Base-by-base conservation (phyloP, 2,797 vertebrate genomes). In the Sebastes elongatus region DNA sequence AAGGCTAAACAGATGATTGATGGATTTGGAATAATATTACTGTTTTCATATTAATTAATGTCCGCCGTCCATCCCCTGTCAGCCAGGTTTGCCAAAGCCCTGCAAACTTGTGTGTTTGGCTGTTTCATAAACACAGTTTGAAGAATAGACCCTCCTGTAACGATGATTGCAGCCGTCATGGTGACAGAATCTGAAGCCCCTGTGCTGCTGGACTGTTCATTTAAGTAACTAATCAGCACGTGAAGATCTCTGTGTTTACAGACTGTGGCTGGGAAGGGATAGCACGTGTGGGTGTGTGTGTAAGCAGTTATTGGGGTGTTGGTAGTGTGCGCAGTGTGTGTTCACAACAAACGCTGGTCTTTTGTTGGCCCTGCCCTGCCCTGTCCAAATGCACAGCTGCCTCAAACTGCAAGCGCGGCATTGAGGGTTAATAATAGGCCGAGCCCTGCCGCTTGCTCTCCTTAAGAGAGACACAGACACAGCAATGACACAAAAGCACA, bases 361-460 rank as follows among this genome's bases (percentile, higher is more conserved):
- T 87, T 94, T 93, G 90, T 93, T 94, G 76, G 88, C 82, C 88
- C 70, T 91, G 23, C 66, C 88, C 70, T 90, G 46, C 65, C 81
- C 71, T 88, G 75, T 74, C 81, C 78, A 77, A 90, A 89, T 64
- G 70, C 74, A 28, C 94, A 95, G 92, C 94, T 95, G 93, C 91
- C 89, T 86, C 86, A 89, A 86, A 91, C 87, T 84, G 77, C 74
- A 78, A 88, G 91, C 78, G 82, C 68, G 59, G 76, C 46, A 68
- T 87, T 93, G 89, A 93, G 81, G 85, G 88, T 96, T 97, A 96
- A 96, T 95, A 95, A 95, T 93, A 96, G 91, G 89, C 87, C 67
- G 83, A 72, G 86, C 88, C 87, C 85, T 88, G 91, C 91, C 90
- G 86, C 90, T 87, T 70, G 69, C 63, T 22, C 68, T 89, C 80